Conservation (phyloP, 2,113 vertebrate genomes). For the Zosterops pallidus region DNA sequence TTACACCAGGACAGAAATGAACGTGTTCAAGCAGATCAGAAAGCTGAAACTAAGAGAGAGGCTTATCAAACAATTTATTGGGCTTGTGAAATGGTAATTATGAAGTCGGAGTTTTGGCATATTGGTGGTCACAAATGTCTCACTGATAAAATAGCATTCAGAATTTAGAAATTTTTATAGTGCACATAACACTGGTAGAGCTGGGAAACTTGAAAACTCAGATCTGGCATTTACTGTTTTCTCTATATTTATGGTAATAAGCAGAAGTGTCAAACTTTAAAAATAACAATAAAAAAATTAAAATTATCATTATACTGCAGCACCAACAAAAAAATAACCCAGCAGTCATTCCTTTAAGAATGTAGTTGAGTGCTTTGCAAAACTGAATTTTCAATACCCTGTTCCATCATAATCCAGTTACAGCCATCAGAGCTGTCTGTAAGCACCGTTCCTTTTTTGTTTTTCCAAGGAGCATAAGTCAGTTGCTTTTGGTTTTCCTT, state of each 20-base stretch:
- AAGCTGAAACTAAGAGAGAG: not conserved
- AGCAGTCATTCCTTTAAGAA: not conserved
- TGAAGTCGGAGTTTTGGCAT: not conserved
- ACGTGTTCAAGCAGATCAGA: not conserved
- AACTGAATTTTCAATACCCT: not conserved
- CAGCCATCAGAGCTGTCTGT: not conserved
- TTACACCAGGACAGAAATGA: not conserved
- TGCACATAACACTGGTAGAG: not conserved
- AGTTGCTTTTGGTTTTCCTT: not conserved
- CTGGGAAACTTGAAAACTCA: not conserved
- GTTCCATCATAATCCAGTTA: not conserved
- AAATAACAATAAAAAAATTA: not conserved
- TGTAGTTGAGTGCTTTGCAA: not conserved
- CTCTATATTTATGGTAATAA: not conserved
- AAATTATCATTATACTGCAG: not conserved
- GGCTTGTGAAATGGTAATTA: not conserved
- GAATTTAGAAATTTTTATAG: not conserved
- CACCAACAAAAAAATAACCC: not conserved
- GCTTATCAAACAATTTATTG: not conserved
- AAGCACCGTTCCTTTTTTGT: not conserved
- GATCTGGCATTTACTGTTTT: not conserved
- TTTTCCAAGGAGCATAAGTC: not conserved
- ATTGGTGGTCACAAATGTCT: not conserved
- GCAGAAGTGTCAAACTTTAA: not conserved
- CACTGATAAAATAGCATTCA: not conserved